Conservation (phyloP, 2,797 vertebrate genomes). For the Characodon lateralis region DNA sequence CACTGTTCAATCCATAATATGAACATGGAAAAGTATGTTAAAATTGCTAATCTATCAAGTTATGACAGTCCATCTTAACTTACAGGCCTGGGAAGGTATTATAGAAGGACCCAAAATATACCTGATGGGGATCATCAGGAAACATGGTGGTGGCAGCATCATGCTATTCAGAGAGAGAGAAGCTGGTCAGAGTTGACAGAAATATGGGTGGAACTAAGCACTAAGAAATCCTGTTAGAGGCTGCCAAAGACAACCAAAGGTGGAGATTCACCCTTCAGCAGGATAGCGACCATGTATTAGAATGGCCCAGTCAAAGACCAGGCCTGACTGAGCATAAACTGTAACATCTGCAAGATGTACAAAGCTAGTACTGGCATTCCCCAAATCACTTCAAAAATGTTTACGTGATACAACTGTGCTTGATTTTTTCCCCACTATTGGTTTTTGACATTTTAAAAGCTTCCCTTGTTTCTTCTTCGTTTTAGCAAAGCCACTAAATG, state of each 20-base stretch:
- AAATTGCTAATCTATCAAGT: background rate
- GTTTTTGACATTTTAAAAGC: background rate
- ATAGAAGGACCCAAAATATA: too few relatives aligned
- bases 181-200: background rate
- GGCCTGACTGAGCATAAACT: background rate
- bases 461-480: constrained; percentile 7
- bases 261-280: background rate
- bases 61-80: background rate
- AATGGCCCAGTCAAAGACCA: background rate
- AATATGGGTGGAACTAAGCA: background rate
- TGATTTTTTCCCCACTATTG: background rate
- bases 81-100: background rate
- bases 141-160: background rate
- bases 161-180: background rate
- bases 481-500: constrained; percentile 10
- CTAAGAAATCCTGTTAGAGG: background rate
- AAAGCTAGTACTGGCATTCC: background rate
- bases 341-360: background rate
- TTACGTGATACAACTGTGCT: background rate
- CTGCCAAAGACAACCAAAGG: background rate
- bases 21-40: background rate
- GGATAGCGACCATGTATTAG: background rate
- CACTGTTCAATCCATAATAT: background rate
- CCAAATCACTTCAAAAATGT: constrained; percentile 1
- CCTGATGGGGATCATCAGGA: background rate